These are phyloP conservation scores for honey bee (Apis mellifera) DNA, from an alignment of 1,140 invertebrate species.

Conservation along the genomic window Amel_HAv3.1 CM009941.2:3401001-3401500, in stretches of 20 bases:
- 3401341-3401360: constrained; percentile 29
- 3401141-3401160: no score
- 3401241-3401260: neutral
- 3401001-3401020: no score
- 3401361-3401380: neutral
- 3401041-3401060: no score
- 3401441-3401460: neutral
- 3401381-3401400: constrained; percentile 49
- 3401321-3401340: constrained; percentile 6
- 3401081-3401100: no score
- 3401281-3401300: neutral
- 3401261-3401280: neutral
- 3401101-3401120: no score
- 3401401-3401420: constrained; percentile 23
- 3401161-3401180: no score
- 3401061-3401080: no score
- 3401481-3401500: neutral
- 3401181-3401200: no score
- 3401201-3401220: neutral
- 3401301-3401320: neutral
- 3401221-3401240: neutral
- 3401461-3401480: neutral
- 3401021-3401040: no score
- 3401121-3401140: no score
- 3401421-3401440: neutral